A percentile compares a stretch with the other conserved stretches of the same genome.
phyloP scores from a whole-genome alignment of 1,140 invertebrate species.

The Heliothis virescens region DNA sequence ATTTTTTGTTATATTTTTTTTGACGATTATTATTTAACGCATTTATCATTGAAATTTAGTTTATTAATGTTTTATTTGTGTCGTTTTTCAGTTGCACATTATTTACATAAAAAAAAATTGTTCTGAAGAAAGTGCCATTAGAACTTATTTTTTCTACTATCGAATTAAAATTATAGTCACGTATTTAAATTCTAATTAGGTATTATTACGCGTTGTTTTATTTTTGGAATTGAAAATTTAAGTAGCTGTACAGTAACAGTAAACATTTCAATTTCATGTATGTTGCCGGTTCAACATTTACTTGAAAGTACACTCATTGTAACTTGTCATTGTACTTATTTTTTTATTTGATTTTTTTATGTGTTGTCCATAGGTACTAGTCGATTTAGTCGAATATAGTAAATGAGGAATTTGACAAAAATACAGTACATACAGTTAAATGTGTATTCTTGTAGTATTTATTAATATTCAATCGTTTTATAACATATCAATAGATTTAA shows the following conservation, averaged over 20 bases:
- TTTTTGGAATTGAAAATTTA: not conserved
- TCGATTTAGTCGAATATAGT: no score
- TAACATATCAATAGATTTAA: slow-evolving; percentile 17
- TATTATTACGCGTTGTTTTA: not conserved
- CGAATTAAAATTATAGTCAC: not conserved
- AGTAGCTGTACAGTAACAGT: no score
- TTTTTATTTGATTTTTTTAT: not conserved
- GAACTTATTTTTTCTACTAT: not conserved
- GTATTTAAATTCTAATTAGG: not conserved
- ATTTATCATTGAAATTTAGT: not conserved
- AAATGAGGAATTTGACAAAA: no score
- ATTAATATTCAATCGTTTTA: not conserved
- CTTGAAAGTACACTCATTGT: no score
- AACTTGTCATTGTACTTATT: not conserved
- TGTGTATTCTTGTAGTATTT: not conserved
- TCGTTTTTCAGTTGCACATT: not conserved
- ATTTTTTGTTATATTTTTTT: slow-evolving; percentile 1
- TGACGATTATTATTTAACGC: not conserved
- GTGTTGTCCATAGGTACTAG: no score
- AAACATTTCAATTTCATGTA: no score
- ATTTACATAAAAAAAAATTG: not conserved
- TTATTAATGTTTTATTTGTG: not conserved
- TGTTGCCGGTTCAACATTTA: no score
- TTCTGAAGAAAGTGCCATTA: not conserved
- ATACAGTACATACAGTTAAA: no score